These are phyloP conservation scores for Dyspetes luteomarginatus DNA, from an alignment of 2,888 invertebrate species.

Conservation along the genomic window DNA sequence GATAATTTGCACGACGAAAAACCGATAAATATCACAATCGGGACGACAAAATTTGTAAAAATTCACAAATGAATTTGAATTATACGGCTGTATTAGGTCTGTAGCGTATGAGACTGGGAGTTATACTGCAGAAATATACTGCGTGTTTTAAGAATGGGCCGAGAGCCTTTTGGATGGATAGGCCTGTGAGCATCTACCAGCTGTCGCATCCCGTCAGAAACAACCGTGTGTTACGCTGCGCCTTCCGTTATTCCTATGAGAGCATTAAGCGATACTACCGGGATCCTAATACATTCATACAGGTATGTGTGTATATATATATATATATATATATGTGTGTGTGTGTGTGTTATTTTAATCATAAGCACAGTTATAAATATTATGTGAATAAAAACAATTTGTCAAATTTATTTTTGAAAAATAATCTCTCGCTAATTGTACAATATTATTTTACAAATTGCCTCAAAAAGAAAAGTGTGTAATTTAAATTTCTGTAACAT, in stretches of 20 bases:
- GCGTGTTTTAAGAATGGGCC: constrained; percentile 19
- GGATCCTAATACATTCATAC: no score
- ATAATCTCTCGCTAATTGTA: no score
- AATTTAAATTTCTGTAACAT: no score
- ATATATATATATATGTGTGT: no score
- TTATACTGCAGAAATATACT: constrained; percentile 2
- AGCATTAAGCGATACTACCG: constrained; percentile 71
- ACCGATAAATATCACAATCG: constrained; percentile 27
- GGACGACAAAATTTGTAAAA: constrained; percentile 15
- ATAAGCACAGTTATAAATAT: no score
- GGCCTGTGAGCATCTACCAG: constrained; percentile 76
- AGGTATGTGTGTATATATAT: no score
- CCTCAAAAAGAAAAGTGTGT: no score
- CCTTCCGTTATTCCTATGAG: constrained; percentile 74
- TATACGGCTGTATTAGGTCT: constrained; percentile 8
- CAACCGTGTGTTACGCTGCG: constrained; percentile 64
- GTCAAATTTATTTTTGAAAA: no score
- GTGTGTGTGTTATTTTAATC: no score
- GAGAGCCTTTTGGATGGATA: constrained; percentile 61
- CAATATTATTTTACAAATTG: no score
- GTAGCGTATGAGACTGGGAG: constrained; percentile 5
- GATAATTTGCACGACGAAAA: no score
- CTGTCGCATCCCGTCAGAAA: constrained; percentile 74
- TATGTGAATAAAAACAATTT: no score
- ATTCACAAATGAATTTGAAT: constrained; percentile 1